These are phyloP conservation scores for Scaptomyza parva DNA, from an alignment of 2,888 invertebrate species.

Conservation along the genomic window DNA sequence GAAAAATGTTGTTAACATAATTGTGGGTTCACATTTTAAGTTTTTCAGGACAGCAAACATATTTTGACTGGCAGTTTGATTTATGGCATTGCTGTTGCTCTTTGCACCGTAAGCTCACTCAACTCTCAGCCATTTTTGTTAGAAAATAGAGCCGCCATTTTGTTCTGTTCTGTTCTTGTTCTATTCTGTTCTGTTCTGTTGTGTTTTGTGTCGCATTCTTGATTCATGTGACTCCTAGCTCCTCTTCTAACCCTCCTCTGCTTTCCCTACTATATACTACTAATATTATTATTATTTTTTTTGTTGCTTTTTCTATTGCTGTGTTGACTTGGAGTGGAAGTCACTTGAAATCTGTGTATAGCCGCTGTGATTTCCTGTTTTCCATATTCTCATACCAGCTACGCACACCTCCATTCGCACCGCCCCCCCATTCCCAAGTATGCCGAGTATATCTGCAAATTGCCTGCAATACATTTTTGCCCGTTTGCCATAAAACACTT, in stretches of 20 bases:
- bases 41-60: slow-evolving; percentile 66
- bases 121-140: slow-evolving; percentile 6
- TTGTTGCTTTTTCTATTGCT: slow-evolving; percentile 19
- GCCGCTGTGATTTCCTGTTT: slow-evolving; percentile 61
- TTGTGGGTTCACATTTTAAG: slow-evolving; percentile 14
- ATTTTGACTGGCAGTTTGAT: slow-evolving; percentile 73
- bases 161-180: slow-evolving; percentile 22
- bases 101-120: slow-evolving; percentile 3
- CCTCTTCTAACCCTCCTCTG: slow-evolving; percentile 12
- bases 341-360: slow-evolving; percentile 68
- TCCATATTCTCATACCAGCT: slow-evolving; percentile 7
- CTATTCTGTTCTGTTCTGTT: slow-evolving; percentile 28
- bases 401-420: background rate
- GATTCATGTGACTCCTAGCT: slow-evolving; percentile 74
- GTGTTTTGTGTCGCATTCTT: slow-evolving; percentile 69
- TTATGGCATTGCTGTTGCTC: slow-evolving; percentile 53
- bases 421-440: background rate
- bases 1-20: no score
- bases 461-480: slow-evolving; percentile 76
- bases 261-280: slow-evolving; percentile 12
- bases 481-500: slow-evolving; percentile 77
- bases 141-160: slow-evolving; percentile 37
- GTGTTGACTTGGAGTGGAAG: slow-evolving; percentile 50
- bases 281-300: slow-evolving; percentile 12
- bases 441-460: slow-evolving; percentile 67